Conservation (phyloP, 2,797 vertebrate species). For the Tenualosa ilisha region DNA sequence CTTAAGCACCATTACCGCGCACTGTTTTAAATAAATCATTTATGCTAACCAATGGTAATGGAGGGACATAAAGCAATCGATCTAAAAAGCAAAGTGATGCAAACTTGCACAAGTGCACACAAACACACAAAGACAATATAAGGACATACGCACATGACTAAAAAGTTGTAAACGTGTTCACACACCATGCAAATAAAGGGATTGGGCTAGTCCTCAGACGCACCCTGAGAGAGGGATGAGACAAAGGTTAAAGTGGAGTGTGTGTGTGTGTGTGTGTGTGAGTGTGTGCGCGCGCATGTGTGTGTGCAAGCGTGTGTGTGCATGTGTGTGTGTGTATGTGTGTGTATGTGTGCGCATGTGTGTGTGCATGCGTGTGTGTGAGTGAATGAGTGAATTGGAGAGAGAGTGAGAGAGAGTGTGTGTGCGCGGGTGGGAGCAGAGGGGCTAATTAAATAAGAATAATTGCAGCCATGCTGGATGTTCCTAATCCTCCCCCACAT, state of each 20-base stretch:
- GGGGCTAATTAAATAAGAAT: conserved; percentile 24
- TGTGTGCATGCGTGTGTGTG: not conserved
- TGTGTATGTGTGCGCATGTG: not conserved
- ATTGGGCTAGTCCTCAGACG: no score
- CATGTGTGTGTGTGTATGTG: not conserved
- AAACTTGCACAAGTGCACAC: not conserved
- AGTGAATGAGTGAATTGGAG: not conserved
- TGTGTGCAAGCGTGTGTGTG: not conserved
- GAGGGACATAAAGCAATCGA: not conserved
- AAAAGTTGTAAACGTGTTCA: not conserved
- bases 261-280: not conserved
- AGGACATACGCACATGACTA: conserved; percentile 33
- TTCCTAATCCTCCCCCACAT: conserved; percentile 15
- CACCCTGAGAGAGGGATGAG: no score
- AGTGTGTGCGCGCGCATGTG: not conserved
- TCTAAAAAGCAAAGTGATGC: not conserved
- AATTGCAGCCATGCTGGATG: not conserved
- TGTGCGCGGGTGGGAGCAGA: not conserved
- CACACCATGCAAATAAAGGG: not conserved
- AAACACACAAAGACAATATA: not conserved
- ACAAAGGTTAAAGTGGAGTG: not conserved
- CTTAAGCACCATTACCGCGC: not conserved
- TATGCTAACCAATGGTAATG: not conserved
- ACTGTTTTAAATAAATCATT: conserved; percentile 7
- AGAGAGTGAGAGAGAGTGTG: not conserved